Percentiles rank a stretch among this genome's conserved stretches.
Evolutionary conservation across 2,113 vertebrate genomes (phyloP).

Genomic region (Stomatorhinus ivindoensis): DNA sequence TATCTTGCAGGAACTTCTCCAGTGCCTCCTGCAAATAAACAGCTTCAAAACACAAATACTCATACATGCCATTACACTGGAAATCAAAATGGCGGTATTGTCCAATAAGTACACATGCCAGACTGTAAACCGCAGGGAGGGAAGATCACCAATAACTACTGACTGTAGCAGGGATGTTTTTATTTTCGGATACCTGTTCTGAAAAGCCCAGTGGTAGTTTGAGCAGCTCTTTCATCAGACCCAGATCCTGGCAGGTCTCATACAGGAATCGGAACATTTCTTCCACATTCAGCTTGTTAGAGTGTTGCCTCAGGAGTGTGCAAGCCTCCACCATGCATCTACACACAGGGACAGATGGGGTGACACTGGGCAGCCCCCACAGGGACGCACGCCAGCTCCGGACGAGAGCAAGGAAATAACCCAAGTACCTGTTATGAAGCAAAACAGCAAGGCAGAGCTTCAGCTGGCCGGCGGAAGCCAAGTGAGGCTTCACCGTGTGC

Average conservation of each 20-base stretch:
- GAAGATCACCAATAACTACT: neutral
- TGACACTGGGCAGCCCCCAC: neutral
- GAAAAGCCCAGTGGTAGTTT: slow-evolving; percentile 74
- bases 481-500: slow-evolving; percentile 70
- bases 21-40: slow-evolving; percentile 67
- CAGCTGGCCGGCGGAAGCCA: slow-evolving; percentile 64
- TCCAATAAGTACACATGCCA: neutral
- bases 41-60: neutral
- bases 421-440: slow-evolving; percentile 76
- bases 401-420: neutral
- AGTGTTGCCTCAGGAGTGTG: slow-evolving; percentile 72
- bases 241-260: slow-evolving; percentile 80
- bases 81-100: neutral
- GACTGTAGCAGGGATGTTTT: neutral
- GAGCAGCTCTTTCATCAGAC: slow-evolving; percentile 82
- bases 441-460: slow-evolving; percentile 79
- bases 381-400: neutral
- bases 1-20: slow-evolving; percentile 76
- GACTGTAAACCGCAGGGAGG: neutral
- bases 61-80: neutral
- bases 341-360: neutral
- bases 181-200: slow-evolving; percentile 66
- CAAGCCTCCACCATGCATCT: slow-evolving; percentile 85
- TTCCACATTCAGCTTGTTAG: slow-evolving; percentile 61
- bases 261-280: slow-evolving; percentile 75